Conservation (phyloP, 92 coral and sea anemone species). For the Siderastrea radians region DNA sequence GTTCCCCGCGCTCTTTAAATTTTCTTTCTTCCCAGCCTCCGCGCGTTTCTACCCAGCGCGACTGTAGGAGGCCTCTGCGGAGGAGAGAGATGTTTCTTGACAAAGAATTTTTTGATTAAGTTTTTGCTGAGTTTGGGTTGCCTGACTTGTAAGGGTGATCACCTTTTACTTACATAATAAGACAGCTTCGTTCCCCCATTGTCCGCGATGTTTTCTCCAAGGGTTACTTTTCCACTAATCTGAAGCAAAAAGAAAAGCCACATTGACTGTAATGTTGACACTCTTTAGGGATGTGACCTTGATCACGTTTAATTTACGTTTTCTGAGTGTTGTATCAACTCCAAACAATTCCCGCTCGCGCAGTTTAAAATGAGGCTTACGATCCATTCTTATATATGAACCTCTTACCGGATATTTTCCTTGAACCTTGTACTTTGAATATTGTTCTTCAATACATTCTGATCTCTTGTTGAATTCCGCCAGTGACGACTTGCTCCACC, state of each 20-base stretch:
- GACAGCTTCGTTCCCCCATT: slow-evolving; percentile 99
- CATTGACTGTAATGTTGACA: background rate
- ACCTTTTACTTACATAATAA: slow-evolving; percentile 79
- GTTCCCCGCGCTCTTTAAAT: too few species aligned
- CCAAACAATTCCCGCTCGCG: background rate
- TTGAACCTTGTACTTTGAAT: slow-evolving; percentile 93
- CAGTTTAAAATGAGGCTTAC: background rate
- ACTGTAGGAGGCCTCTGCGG: too few species aligned
- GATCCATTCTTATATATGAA: background rate
- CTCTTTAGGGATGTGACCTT: background rate
- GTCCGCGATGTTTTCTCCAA: slow-evolving; percentile 98
- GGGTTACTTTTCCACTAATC: slow-evolving; percentile 97
- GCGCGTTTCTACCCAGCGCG: too few species aligned
- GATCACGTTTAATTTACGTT: too few species aligned
- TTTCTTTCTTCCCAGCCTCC: too few species aligned
- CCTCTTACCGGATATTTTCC: slow-evolving; percentile 87
- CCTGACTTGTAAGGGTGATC: background rate
- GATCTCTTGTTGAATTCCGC: slow-evolving; percentile 85
- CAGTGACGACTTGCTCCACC: slow-evolving; percentile 94
- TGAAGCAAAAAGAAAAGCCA: slow-evolving; percentile 15
- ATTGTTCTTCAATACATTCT: slow-evolving; percentile 92
- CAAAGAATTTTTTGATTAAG: too few species aligned
- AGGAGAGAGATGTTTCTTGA: too few species aligned
- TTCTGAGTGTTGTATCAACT: too few species aligned
- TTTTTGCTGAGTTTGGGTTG: too few species aligned